These are phyloP conservation scores for Beris morrisii DNA, from an alignment of 2,888 invertebrate species.

Conservation along the genomic window DNA sequence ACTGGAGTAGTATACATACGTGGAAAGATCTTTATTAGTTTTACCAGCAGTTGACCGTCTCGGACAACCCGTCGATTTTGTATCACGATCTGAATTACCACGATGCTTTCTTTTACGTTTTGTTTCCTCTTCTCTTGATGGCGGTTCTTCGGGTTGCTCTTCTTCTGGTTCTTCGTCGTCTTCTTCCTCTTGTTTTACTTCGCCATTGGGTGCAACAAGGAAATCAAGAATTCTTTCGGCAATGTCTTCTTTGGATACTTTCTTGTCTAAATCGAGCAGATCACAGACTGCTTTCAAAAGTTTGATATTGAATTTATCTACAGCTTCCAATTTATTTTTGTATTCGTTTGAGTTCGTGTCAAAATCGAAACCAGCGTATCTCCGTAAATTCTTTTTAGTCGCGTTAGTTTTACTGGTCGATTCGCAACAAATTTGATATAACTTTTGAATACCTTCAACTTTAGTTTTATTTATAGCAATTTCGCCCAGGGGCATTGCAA, in stretches of 20 bases:
- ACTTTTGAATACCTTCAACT: constrained; percentile 54
- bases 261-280: constrained; percentile 71
- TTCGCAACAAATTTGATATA: constrained; percentile 55
- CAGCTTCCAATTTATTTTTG: constrained; percentile 68
- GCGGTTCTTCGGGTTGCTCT: constrained; percentile 55
- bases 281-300: constrained; percentile 72
- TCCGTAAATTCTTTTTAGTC: constrained; percentile 75
- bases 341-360: constrained; percentile 73
- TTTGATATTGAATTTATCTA: constrained; percentile 67
- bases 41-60: constrained; percentile 66
- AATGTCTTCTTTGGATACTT: constrained; percentile 62
- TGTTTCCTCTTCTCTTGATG: constrained; percentile 47
- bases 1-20: constrained; percentile 56
- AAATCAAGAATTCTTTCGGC: constrained; percentile 63
- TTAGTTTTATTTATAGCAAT: constrained; percentile 55
- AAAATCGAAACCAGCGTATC: constrained; percentile 82
- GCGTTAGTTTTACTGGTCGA: constrained; percentile 54
- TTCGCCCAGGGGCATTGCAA: constrained; percentile 53
- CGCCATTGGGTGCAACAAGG: constrained; percentile 64
- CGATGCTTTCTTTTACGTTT: constrained; percentile 47
- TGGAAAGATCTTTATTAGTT: constrained; percentile 52
- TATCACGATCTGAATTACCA: constrained; percentile 42
- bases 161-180: constrained; percentile 59
- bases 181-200: constrained; percentile 54
- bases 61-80: constrained; percentile 64